Base-by-base conservation (phyloP, 2,797 vertebrate genomes). In the Danio aesculapii region DNA sequence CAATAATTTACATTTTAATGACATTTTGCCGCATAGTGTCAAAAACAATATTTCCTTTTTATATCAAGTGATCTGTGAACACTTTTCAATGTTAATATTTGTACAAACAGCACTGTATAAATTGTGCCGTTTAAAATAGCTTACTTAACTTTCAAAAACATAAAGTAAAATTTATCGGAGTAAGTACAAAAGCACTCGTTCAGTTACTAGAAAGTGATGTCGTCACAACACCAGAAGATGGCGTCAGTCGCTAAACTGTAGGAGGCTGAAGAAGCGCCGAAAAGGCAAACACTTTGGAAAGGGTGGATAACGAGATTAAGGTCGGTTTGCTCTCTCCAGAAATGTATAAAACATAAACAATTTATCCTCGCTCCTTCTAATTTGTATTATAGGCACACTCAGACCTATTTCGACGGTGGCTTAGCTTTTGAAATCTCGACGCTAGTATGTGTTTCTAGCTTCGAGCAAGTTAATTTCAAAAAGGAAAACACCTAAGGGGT, bases 211-310 rank as follows among this genome's bases (percentile, higher is more conserved):
- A 12, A 8, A 63, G 77, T 43, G 0, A 53, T 53, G 63, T 50
- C 12, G 21, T 5, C 17, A 1, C 43, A 4, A 14, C 58, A 30
- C 88, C 92, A 92, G 87, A 84, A 77, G 91, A 84, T 88, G 91
- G 90, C 76, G 50, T 30, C 78, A 89, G 61, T 88, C 78, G 70
- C 85, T 87, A 58, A 87, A 47, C 61, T 47, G 41, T 53, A 2
- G 61, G 58, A 43, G 2, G 6, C 17, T 5, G 1, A 12, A 6
- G 46, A 52, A 13, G 9, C 12, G 16, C 50, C 21, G 10, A 3
- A 39, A 0, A 30, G 30, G 30, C 1, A 8, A 16, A 57, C 17
- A 47, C 16, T 41, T 39, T 17, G n/a, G 10, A 41, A 63, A 17
- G n/a, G 0, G 3, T 5, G 61, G 12, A 3, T 8, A 17, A 30